phyloP scores from a whole-genome alignment of 2,113 vertebrate genomes.

The Aramus guarauna region DNA sequence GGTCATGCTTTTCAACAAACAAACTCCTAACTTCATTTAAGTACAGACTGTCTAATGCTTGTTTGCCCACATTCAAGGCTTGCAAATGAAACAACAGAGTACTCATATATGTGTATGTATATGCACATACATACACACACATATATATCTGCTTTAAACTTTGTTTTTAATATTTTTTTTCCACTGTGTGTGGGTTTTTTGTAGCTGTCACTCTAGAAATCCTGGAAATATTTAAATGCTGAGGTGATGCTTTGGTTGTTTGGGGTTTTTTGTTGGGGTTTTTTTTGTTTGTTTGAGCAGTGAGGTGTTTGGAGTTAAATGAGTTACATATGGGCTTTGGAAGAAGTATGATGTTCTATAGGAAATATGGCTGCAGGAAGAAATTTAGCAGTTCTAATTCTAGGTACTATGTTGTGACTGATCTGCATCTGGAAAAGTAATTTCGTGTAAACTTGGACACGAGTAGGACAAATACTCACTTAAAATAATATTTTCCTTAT shows the following conservation, averaged over 20 bases:
- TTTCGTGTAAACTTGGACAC: not conserved
- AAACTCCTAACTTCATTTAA: not conserved
- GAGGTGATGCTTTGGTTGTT: not conserved
- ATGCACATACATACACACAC: too few species aligned
- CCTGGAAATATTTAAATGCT: not conserved
- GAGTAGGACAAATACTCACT: not conserved
- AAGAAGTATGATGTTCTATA: accelerated
- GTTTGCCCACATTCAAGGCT: not conserved
- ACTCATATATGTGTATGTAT: too few species aligned
- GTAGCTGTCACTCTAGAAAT: not conserved
- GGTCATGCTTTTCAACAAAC: not conserved
- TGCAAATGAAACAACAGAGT: not conserved
- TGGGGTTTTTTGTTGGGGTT: too few species aligned
- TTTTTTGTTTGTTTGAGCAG: not conserved
- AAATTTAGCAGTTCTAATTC: not conserved
- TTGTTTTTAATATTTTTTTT: not conserved
- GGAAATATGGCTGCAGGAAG: not conserved
- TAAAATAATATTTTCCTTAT: not conserved
- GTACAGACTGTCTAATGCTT: not conserved
- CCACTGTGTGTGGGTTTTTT: not conserved
- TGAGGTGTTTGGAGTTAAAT: not conserved
- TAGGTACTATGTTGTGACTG: not conserved
- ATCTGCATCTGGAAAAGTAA: not conserved
- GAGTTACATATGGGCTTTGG: not conserved
- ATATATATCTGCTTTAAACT: not conserved